These are phyloP conservation scores for Melanitta fusca DNA, from an alignment of 2,797 vertebrate genomes.

Conservation along the genomic window DNA sequence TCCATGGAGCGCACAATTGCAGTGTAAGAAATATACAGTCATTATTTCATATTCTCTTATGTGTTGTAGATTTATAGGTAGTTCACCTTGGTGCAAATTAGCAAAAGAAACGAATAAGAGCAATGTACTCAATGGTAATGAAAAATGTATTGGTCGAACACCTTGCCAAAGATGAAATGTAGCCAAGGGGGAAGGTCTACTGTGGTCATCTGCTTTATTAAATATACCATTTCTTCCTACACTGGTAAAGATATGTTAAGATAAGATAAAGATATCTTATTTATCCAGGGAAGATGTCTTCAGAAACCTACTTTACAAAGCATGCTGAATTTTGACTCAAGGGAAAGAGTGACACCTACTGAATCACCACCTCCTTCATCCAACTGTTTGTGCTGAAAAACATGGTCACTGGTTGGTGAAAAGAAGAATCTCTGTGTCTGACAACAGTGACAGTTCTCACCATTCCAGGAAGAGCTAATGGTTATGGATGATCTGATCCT, in stretches of 20 bases:
- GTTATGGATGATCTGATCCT: not conserved
- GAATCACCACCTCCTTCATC: not conserved
- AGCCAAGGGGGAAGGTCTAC: not conserved
- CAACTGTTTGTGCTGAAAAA: not conserved
- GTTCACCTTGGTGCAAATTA: not conserved
- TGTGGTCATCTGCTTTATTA: not conserved
- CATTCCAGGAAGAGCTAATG: not conserved
- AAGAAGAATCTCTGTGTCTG: slow-evolving; percentile 1
- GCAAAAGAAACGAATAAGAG: not conserved
- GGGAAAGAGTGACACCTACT: not conserved
- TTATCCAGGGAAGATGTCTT: not conserved
- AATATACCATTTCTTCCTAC: not conserved
- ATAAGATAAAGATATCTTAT: not conserved
- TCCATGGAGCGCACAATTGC: not conserved
- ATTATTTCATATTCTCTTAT: not conserved
- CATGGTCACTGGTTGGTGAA: not conserved
- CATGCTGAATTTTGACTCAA: not conserved
- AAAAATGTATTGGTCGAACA: not conserved
- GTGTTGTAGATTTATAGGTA: not conserved
- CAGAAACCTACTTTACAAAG: not conserved
- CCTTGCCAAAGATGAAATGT: not conserved
- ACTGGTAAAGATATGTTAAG: not conserved
- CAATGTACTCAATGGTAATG: not conserved
- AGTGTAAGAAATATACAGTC: not conserved
- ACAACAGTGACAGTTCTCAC: not conserved